phyloP scores from a whole-genome alignment of 2,113 vertebrate genomes.

The Helogale parvula region DNA sequence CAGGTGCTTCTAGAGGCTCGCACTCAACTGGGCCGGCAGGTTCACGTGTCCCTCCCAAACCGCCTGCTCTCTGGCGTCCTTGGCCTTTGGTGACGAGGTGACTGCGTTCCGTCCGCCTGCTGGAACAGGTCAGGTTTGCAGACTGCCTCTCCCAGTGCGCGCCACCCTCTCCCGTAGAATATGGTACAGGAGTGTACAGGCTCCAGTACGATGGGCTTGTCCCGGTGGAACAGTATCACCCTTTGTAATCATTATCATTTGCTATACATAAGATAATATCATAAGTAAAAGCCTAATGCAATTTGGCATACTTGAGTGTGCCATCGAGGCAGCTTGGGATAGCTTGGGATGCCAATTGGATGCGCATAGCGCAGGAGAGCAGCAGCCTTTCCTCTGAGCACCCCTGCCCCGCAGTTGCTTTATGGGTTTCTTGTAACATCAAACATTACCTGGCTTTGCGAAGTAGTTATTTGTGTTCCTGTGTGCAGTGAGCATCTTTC shows the following conservation, averaged over 20 bases:
- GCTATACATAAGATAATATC: not conserved
- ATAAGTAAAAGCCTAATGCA: not conserved
- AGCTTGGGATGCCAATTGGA: not conserved
- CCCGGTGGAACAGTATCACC: constrained; percentile 92
- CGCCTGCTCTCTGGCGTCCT: constrained; percentile 93
- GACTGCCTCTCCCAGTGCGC: constrained; percentile 95
- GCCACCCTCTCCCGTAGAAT: constrained; percentile 97
- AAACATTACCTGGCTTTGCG: not conserved
- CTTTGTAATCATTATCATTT: not conserved
- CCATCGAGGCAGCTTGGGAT: not conserved
- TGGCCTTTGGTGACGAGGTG: constrained; percentile 90
- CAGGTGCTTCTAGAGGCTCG: constrained; percentile 87
- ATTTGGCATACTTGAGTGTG: not conserved
- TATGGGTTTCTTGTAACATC: not conserved
- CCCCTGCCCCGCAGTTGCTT: not conserved
- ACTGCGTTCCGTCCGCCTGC: constrained; percentile 95
- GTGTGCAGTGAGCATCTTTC: not conserved
- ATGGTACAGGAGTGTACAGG: constrained; percentile 95
- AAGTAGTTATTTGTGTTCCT: not conserved
- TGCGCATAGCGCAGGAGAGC: not conserved
- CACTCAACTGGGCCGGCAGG: constrained; percentile 93
- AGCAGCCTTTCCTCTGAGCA: not conserved
- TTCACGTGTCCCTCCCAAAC: constrained; percentile 93
- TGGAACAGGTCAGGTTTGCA: constrained; percentile 94
- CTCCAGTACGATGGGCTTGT: constrained; percentile 97